A percentile compares a stretch with the other conserved stretches of the same genome.
phyloP scores from a whole-genome alignment of 2,113 vertebrate species.

The Cricetomys ansorgei region DNA sequence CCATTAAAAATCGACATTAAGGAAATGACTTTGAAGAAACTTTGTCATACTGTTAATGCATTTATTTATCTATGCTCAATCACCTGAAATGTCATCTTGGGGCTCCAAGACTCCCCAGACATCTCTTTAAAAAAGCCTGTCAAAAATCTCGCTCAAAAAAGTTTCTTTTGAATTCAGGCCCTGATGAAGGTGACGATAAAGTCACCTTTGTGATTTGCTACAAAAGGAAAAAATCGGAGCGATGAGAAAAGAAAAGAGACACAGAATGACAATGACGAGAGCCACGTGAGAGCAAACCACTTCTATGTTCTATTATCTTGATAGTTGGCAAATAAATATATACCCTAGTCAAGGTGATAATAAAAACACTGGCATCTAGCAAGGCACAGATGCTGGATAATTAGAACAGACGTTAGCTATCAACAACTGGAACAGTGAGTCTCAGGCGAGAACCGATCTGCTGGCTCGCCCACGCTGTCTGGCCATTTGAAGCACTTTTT shows the following conservation, averaged over 20 bases:
- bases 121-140: conserved; percentile 44
- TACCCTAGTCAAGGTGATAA: neutral
- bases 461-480: neutral
- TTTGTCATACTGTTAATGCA: neutral
- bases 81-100: conserved; percentile 34
- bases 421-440: conserved; percentile 34
- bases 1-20: conserved; percentile 16
- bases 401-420: conserved; percentile 53
- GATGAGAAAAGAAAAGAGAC: neutral
- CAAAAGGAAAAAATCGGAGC: neutral
- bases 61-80: conserved; percentile 40
- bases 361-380: conserved; percentile 17
- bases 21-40: conserved; percentile 2
- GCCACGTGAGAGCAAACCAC: neutral
- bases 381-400: conserved; percentile 43
- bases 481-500: neutral
- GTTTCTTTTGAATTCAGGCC: conserved; percentile 33
- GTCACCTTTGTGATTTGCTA: conserved; percentile 48
- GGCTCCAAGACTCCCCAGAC: conserved; percentile 14
- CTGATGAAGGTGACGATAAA: conserved; percentile 29
- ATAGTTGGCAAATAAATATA: conserved; percentile 33
- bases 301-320: neutral
- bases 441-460: neutral
- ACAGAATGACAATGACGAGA: neutral
- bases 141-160: conserved; percentile 49